Evolutionary conservation across 2,113 vertebrate genomes (phyloP), one percentile per base, ranked within the genome.

Genomic region (Nesoenas mayeri): DNA sequence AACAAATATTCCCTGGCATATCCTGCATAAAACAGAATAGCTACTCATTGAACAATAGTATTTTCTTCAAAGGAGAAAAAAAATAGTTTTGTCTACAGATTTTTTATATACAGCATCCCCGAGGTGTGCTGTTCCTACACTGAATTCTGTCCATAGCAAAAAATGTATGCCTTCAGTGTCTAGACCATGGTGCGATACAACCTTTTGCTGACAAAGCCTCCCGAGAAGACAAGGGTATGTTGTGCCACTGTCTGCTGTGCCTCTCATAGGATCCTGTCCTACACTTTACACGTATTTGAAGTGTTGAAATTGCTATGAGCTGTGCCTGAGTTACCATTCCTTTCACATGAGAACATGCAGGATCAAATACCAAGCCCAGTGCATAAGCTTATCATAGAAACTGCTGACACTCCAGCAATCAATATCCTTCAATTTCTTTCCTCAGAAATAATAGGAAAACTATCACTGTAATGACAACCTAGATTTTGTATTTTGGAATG

Each of bases 41-140:
- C 10, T 42, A 80, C 11, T 15, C 2, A 4, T 25, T 32, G 42
- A 80, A 81, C 26, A 28, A 36, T 0, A 38, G 9, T 13, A 47
- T 70, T 79, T 85, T 57, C 28, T 85, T 72, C 42, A 84, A 71
- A 89, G 11, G 6, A 77, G 4, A 6, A 22, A 47, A 22, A 62
- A 48, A 74, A 15, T 28, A 8, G 3, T 31, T 96, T 66, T 50
- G 15, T 42, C 9, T 22, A 64, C 8, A 54, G 14, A 65, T 65
- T 44, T 88, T 58, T 47, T 18, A 19, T 47, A 47, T 22, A 7
- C 5, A 75, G 5, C 11, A 48, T 40, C 21, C 26, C 26, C 44
- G 28, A 2, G 5, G 10, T 34, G 18, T 5, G 1, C 12, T 66
- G 8, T 73, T 82, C 34, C 34, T 60, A 3, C 0, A 0, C 8